phyloP scores from a whole-genome alignment of 1,140 invertebrate genomes.

The Neuroterus valhalla region DNA sequence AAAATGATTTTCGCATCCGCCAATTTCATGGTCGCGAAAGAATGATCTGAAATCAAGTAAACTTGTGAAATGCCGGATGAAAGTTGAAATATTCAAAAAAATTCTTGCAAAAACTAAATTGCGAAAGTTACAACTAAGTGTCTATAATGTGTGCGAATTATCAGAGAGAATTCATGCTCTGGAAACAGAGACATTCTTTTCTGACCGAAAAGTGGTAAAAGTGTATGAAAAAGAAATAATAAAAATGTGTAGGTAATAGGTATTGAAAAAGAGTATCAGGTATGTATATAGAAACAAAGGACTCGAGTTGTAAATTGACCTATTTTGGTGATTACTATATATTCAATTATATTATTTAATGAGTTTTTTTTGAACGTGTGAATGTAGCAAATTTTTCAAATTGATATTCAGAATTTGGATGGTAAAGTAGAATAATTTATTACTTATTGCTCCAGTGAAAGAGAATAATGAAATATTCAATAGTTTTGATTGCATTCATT shows the following conservation, averaged over 20 bases:
- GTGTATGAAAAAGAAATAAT: not conserved
- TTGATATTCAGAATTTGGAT: too few species aligned
- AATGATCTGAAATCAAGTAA: not conserved
- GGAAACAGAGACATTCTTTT: constrained; percentile 3
- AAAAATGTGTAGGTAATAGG: not conserved
- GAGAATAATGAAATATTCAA: too few species aligned
- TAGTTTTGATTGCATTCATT: too few species aligned
- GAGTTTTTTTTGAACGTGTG: too few species aligned
- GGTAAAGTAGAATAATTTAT: too few species aligned
- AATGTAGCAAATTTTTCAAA: too few species aligned
- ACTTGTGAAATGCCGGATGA: not conserved
- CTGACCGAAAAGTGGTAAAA: not conserved
- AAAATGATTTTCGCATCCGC: not conserved
- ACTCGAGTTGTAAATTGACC: too few species aligned
- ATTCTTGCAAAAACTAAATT: constrained; percentile 10
- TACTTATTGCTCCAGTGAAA: too few species aligned
- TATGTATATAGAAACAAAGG: not conserved
- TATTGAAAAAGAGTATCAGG: not conserved
- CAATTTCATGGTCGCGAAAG: not conserved
- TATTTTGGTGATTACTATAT: too few species aligned
- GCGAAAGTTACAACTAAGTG: constrained; percentile 12
- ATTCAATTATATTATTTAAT: too few species aligned
- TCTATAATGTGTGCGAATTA: constrained; percentile 17
- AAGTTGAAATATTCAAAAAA: not conserved
- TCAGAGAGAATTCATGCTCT: not conserved